phyloP scores from a whole-genome alignment of 1,140 invertebrate genomes.

The Lasioglossum baleicum region DNA sequence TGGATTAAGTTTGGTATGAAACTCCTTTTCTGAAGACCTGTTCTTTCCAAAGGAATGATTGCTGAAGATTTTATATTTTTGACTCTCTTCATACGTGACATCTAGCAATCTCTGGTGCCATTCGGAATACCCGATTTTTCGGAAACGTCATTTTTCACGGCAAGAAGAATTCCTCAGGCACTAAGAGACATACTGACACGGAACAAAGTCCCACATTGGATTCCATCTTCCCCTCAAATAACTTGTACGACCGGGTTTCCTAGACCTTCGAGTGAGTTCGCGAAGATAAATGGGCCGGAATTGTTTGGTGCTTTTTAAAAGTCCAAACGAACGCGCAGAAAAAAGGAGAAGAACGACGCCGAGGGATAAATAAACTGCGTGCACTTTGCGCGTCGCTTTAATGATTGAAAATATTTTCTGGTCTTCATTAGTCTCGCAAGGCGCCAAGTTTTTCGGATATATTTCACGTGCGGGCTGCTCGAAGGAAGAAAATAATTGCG shows the following conservation, averaged over 20 bases:
- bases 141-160: conserved; percentile 16
- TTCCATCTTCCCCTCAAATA: conserved; percentile 56
- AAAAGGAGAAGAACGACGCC: conserved; percentile 5
- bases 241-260: conserved; percentile 22
- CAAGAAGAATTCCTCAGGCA: conserved; percentile 27
- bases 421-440: not conserved
- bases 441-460: not conserved
- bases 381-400: conserved; percentile 27
- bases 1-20: no score
- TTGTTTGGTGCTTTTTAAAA: conserved; percentile 51
- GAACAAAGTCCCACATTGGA: conserved; percentile 46
- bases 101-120: no score
- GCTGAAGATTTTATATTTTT: no score
- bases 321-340: conserved; percentile 11
- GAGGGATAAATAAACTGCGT: conserved; percentile 31
- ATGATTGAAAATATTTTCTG: not conserved
- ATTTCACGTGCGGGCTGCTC: no score
- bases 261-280: conserved; percentile 12
- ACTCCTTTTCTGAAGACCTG: no score
- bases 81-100: no score
- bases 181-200: conserved; percentile 34
- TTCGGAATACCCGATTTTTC: no score
- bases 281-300: conserved; percentile 54
- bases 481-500: not conserved
- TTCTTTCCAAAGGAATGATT: no score